These are phyloP conservation scores for Ormia ochracea DNA, from an alignment of 2,888 invertebrate species.

Conservation along the genomic window DNA sequence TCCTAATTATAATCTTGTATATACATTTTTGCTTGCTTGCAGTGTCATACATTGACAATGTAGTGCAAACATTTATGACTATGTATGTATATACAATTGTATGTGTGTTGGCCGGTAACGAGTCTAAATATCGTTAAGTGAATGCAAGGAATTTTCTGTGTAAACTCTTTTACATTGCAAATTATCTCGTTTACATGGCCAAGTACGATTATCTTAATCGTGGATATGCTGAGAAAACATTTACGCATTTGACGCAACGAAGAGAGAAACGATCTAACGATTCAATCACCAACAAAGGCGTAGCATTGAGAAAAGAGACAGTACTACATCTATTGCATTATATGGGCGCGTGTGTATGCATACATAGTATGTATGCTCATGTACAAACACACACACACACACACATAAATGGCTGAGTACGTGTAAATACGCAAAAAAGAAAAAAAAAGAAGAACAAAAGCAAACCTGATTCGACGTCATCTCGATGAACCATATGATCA, in stretches of 20 bases:
- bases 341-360: too few species aligned
- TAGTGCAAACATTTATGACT: conserved; percentile 46
- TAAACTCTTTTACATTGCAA: neutral
- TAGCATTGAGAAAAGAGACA: conserved; percentile 39
- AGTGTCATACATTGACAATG: too few species aligned
- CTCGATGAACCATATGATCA: conserved; percentile 38
- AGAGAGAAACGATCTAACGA: conserved; percentile 25
- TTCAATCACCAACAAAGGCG: conserved; percentile 51
- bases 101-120: too few species aligned
- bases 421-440: conserved; percentile 49
- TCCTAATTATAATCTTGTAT: too few species aligned
- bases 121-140: too few species aligned
- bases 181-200: neutral
- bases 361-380: neutral
- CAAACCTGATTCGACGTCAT: conserved; percentile 58
- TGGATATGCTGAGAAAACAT: conserved; percentile 66
- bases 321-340: too few species aligned
- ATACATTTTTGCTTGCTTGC: too few species aligned
- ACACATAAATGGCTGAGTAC: neutral
- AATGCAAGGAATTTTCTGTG: too few species aligned
- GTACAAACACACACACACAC: neutral
- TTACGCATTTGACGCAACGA: conserved; percentile 70
- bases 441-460: too few species aligned
- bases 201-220: conserved; percentile 55
- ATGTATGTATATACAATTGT: neutral